Conservation (phyloP, 1,140 invertebrate genomes). For the Lepidostoma basale region DNA sequence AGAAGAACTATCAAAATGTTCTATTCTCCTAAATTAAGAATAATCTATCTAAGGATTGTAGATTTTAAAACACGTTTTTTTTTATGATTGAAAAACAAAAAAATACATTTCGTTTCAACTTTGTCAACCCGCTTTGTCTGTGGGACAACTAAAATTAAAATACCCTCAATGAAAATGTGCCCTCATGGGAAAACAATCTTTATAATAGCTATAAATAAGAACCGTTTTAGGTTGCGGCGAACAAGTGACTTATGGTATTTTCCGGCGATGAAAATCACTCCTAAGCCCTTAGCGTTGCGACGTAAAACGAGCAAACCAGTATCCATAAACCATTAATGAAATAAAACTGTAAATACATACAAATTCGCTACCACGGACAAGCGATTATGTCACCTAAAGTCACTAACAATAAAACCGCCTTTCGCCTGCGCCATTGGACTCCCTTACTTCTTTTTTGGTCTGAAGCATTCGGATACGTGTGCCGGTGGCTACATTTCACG, state of each 20-base stretch:
- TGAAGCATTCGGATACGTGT: background rate
- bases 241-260: conserved; percentile 21
- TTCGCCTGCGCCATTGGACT: background rate
- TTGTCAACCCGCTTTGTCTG: conserved; percentile 44
- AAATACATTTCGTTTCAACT: conserved; percentile 45
- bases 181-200: background rate
- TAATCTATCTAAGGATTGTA: no score
- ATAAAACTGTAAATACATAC: background rate
- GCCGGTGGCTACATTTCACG: conserved; percentile 36
- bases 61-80: no score
- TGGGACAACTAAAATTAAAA: conserved; percentile 32
- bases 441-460: background rate
- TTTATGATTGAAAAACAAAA: no score
- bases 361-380: conserved; percentile 3
- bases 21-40: no score
- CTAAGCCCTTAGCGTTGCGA: conserved; percentile 44
- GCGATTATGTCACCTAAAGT: conserved; percentile 1
- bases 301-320: conserved; percentile 41
- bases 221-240: background rate
- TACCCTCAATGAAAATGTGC: background rate
- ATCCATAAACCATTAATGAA: conserved; percentile 21
- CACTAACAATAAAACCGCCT: background rate
- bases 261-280: conserved; percentile 40
- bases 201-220: background rate
- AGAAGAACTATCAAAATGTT: no score